Evolutionary conservation across 2,113 vertebrate species (phyloP).

Genomic region (Diglossa brunneiventris): DNA sequence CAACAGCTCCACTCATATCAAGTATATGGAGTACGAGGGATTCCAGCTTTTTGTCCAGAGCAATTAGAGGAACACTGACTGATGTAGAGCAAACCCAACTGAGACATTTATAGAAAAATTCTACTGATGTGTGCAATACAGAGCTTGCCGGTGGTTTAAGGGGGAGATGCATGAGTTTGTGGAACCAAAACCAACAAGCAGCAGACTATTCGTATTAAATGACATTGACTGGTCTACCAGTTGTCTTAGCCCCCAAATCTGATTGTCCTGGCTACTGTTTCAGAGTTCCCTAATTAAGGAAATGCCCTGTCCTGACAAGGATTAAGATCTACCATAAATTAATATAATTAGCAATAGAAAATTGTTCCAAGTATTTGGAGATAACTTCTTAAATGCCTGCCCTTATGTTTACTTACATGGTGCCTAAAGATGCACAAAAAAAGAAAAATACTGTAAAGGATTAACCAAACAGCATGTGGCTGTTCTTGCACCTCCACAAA

Average conservation of each 20-base stretch:
- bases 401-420: neutral
- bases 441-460: neutral
- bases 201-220: rapidly evolving
- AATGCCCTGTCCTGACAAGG: neutral
- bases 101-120: neutral
- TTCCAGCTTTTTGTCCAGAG: neutral
- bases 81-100: neutral
- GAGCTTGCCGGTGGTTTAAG: neutral
- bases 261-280: neutral
- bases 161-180: neutral
- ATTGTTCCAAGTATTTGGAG: neutral
- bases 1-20: neutral
- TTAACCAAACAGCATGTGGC: neutral
- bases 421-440: neutral
- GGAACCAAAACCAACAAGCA: neutral
- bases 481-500: neutral
- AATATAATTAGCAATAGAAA: neutral
- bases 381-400: neutral
- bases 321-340: neutral
- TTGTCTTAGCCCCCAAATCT: neutral
- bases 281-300: neutral
- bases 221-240: neutral
- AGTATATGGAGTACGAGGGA: neutral
- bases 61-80: neutral
- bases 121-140: neutral